Base-by-base conservation (phyloP, 2,888 invertebrate genomes). In the Myathropa florea region DNA sequence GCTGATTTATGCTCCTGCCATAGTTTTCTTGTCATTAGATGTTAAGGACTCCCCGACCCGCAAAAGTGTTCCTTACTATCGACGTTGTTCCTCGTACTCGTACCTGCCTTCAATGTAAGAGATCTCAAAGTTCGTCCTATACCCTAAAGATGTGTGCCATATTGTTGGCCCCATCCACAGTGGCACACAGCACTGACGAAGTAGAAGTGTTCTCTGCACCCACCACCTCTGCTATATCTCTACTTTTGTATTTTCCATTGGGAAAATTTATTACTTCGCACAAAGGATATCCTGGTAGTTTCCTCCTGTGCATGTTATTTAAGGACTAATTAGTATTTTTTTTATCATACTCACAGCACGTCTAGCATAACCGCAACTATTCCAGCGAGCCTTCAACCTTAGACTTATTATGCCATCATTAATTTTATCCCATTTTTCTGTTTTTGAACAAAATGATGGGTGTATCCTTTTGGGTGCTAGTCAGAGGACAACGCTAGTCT, bases 261-360 rank as follows among this genome's bases (percentile, higher is more conserved):
- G 77, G 64, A 60, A 61, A 60, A 85, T 82, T 82, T 78, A 85
- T 85, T 82, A 78, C 82, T 70, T 77, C 55, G 59, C 57, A 82
- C 82, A 85, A 63, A 68, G 82, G 82, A 85, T 85, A 70, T 85
- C 85, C 82, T 85, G 85, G 73, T 82, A 73, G 85, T 85, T 85
- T 73, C 77, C 72, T 85, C 24, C 57, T 76, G 71, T 72, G 76
- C 82, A 64, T 73, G 81, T 77, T 78, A 78, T 85, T 85, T 85
- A 65, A 72, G 68, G 78, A 82, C 82, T 85, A 85, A 85, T 85
- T 85, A 85, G 82, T 82, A 73, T 77, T 77, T 77, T 65, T 71
- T 36, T 71, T 59, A 28, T 24, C 3, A 4, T 57, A 10, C n/a
- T 12, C 60, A 28, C 36, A 28, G 33, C 33, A 26, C 60, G 24